These are phyloP conservation scores for Idaea aversata DNA, from an alignment of 2,888 invertebrate genomes.

Conservation along the genomic window DNA sequence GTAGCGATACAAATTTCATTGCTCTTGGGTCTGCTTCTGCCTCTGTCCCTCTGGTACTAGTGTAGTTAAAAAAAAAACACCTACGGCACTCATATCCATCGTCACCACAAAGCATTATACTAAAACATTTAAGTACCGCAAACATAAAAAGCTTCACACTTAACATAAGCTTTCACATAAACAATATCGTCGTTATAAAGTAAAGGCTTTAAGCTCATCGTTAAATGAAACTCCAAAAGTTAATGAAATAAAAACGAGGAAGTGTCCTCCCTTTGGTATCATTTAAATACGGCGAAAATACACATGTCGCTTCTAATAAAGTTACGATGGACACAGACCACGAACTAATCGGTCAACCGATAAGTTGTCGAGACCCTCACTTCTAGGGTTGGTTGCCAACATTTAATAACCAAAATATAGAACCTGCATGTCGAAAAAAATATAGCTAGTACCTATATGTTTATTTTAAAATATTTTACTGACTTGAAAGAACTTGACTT, in stretches of 20 bases:
- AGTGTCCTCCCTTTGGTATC: background rate
- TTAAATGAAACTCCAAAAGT: background rate
- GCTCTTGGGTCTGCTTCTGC: too few species aligned
- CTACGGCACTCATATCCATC: background rate
- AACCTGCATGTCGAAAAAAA: too few species aligned
- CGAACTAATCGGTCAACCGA: background rate
- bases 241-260: constrained; percentile 1
- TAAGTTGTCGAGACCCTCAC: too few species aligned
- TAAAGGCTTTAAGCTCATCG: background rate
- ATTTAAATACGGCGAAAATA: background rate
- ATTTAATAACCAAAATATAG: too few species aligned
- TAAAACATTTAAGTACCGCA: background rate
- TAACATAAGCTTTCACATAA: background rate
- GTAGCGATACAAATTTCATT: too few species aligned
- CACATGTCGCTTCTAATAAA: constrained; percentile 1
- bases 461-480: too few species aligned
- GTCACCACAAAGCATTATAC: background rate
- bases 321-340: background rate
- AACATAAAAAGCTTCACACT: background rate
- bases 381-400: too few species aligned
- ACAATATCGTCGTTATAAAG: background rate
- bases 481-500: too few species aligned
- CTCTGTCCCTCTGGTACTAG: too few species aligned
- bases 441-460: too few species aligned
- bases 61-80: background rate